A percentile compares a stretch with the other conserved stretches of the same genome.
Conservation (phyloP, 1,140 invertebrate species). For the Drosophila pseudoobscura region DNA sequence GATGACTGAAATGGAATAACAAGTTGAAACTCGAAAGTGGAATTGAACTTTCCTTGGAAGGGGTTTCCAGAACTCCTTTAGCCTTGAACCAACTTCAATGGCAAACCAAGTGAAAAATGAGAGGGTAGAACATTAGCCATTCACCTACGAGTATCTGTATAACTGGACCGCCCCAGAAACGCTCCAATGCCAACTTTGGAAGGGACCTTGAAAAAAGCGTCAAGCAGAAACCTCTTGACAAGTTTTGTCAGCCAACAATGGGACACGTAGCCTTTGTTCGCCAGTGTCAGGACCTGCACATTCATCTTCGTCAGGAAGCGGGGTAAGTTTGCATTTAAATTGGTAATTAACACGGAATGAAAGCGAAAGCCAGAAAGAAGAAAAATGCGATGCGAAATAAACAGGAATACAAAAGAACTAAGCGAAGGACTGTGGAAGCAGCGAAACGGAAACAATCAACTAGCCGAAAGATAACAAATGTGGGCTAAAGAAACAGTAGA, state of each 20-base stretch:
- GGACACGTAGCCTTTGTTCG: slow-evolving; percentile 48
- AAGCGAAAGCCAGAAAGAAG: slow-evolving; percentile 55
- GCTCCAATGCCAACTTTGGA: slow-evolving; percentile 16
- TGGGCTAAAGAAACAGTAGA: not conserved
- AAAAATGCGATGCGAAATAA: slow-evolving; percentile 29
- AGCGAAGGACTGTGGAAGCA: slow-evolving; percentile 40
- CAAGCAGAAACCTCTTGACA: slow-evolving; percentile 23
- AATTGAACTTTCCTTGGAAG: slow-evolving; percentile 27
- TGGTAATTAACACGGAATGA: slow-evolving; percentile 73
- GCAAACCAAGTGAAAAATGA: slow-evolving; percentile 7
- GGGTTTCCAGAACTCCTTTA: too few species aligned
- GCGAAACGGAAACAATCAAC: slow-evolving; percentile 64
- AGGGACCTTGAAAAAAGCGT: slow-evolving; percentile 30
- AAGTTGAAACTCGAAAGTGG: slow-evolving; percentile 53
- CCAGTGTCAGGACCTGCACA: slow-evolving; percentile 31
- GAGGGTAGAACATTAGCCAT: slow-evolving; percentile 11
- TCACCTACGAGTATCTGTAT: slow-evolving; percentile 4
- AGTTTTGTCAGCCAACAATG: slow-evolving; percentile 40
- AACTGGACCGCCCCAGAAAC: slow-evolving; percentile 9
- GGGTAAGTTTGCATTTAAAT: slow-evolving; percentile 78
- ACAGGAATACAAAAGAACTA: slow-evolving; percentile 46
- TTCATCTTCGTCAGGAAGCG: slow-evolving; percentile 70
- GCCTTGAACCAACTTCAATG: too few species aligned
- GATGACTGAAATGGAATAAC: slow-evolving; percentile 19
- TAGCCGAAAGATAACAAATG: slow-evolving; percentile 67